Evolutionary conservation across 2,113 vertebrate genomes (phyloP).

Genomic region (Bufo bufo): DNA sequence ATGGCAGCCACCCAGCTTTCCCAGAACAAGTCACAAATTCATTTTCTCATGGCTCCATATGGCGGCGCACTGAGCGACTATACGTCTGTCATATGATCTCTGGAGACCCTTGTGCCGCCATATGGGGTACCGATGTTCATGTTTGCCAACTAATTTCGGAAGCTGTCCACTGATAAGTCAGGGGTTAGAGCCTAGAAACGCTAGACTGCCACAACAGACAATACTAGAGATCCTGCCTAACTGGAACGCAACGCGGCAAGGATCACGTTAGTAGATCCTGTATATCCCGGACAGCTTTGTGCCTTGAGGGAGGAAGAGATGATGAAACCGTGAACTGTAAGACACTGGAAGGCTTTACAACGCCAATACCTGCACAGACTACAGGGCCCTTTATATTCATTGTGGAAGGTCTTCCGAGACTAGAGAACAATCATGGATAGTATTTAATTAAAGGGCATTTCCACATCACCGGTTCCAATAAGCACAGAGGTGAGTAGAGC

Average conservation of each 20-base stretch:
- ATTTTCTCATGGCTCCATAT: not conserved
- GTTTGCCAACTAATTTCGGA: not conserved
- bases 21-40: not conserved
- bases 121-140: no score
- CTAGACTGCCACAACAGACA: not conserved
- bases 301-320: not conserved
- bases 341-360: not conserved
- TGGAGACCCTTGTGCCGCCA: not conserved
- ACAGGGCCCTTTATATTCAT: not conserved
- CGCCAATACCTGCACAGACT: not conserved
- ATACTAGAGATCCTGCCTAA: not conserved
- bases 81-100: not conserved
- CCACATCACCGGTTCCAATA: not conserved
- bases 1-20: not conserved
- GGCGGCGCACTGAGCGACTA: not conserved
- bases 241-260: not conserved
- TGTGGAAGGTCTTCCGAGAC: not conserved
- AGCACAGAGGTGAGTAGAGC: not conserved
- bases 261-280: constrained; percentile 18
- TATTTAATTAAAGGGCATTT: not conserved
- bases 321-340: not conserved
- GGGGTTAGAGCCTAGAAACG: not conserved
- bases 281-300: not conserved
- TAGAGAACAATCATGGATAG: not conserved
- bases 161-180: not conserved